A percentile compares a stretch with the other conserved stretches of the same genome.
Conservation (phyloP, 2,113 vertebrate species). For the Tiliqua scincoides region DNA sequence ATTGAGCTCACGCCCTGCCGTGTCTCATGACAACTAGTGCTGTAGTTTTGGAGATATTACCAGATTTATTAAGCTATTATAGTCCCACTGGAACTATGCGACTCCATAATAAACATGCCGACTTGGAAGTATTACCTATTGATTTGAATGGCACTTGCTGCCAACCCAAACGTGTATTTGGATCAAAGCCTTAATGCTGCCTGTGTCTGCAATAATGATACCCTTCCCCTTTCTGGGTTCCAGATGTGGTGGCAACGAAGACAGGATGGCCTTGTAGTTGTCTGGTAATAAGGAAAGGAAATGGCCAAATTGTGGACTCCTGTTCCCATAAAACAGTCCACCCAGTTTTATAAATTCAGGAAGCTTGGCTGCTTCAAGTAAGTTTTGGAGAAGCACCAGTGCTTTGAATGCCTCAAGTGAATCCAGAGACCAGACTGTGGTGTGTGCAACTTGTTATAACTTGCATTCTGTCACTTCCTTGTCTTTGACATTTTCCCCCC, state of each 20-base stretch:
- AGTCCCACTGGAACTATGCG: not conserved
- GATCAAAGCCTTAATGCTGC: slow-evolving; percentile 19
- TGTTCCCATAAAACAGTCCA: slow-evolving; percentile 65
- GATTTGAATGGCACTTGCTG: not conserved
- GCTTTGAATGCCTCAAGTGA: slow-evolving; percentile 66
- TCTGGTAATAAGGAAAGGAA: slow-evolving; percentile 58
- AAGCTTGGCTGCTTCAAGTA: slow-evolving; percentile 68
- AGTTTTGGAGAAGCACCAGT: slow-evolving; percentile 55
- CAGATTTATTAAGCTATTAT: not conserved
- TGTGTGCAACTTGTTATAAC: slow-evolving; percentile 48
- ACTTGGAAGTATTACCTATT: slow-evolving; percentile 4
- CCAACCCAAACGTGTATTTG: slow-evolving; percentile 18
- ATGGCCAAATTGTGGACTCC: slow-evolving; percentile 64
- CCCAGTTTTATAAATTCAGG: slow-evolving; percentile 63
- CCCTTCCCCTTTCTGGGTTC: slow-evolving; percentile 43
- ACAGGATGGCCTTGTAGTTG: slow-evolving; percentile 30
- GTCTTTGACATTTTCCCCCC: slow-evolving; percentile 43
- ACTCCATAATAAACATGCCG: not conserved
- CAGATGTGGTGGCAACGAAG: slow-evolving; percentile 34
- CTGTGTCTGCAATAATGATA: slow-evolving; percentile 30
- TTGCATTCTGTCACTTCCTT: slow-evolving; percentile 57
- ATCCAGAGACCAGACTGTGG: slow-evolving; percentile 71
- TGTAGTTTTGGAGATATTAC: not conserved
- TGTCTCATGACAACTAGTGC: not conserved
- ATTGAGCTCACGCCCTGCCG: not conserved